Conservation (phyloP, 2,797 vertebrate species). For the Mormyrus hasselquistii region DNA sequence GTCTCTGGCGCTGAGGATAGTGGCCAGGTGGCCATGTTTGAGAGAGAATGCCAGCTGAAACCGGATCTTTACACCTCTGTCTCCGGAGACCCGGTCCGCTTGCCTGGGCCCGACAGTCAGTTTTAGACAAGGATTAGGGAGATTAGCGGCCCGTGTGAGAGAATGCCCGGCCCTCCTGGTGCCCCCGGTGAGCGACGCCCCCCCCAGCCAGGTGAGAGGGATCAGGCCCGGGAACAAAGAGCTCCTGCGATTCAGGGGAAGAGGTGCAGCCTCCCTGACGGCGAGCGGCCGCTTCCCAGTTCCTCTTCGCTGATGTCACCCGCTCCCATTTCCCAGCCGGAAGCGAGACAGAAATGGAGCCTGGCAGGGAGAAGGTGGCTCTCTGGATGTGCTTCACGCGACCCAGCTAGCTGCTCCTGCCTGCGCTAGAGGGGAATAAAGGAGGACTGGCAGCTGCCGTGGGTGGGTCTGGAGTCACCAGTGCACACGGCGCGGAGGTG, state of each 20-base stretch:
- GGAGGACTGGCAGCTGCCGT: neutral
- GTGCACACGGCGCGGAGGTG: neutral
- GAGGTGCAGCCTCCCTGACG: neutral
- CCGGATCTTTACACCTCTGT: neutral
- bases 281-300: neutral
- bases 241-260: neutral
- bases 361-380: neutral
- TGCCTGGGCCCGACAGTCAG: neutral
- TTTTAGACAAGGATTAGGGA: conserved; percentile 8
- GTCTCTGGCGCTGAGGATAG: neutral
- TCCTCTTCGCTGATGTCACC: neutral
- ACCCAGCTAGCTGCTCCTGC: neutral
- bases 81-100: neutral
- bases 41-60: neutral
- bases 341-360: neutral
- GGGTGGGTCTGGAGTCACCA: neutral
- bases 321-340: conserved; percentile 18
- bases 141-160: neutral
- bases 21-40: neutral
- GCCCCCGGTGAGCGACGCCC: neutral
- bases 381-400: neutral
- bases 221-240: neutral
- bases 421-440: neutral
- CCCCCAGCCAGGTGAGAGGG: conserved; percentile 5
- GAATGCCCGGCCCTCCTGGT: neutral